A percentile compares a stretch with the other conserved stretches of the same genome.
phyloP scores from a whole-genome alignment of 2,888 invertebrate species.

The Leucoma salicis region DNA sequence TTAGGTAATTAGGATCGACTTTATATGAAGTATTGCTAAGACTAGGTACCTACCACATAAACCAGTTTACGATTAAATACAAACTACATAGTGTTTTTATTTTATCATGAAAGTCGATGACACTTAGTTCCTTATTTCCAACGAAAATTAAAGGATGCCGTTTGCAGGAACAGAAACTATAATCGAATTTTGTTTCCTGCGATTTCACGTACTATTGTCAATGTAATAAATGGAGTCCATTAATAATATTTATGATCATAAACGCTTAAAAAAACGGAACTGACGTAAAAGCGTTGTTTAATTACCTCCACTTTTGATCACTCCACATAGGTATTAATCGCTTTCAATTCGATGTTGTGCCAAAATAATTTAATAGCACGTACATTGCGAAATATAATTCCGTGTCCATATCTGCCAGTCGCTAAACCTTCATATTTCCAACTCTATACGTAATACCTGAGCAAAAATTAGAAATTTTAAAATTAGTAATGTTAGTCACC shows the following conservation, averaged over 20 bases:
- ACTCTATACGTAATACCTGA: constrained; percentile 67
- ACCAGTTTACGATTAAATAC: constrained; percentile 44
- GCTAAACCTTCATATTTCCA: constrained; percentile 36
- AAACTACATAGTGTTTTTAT: constrained; percentile 46
- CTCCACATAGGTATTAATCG: constrained; percentile 34
- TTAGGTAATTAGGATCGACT: constrained; percentile 74
- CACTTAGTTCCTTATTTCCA: constrained; percentile 42
- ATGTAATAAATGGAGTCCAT: no score
- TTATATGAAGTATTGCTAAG: constrained; percentile 77
- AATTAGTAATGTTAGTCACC: constrained; percentile 83
- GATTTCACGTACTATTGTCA: constrained; percentile 37
- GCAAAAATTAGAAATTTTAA: constrained; percentile 68
- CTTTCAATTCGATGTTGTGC: constrained; percentile 73
- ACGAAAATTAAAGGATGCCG: constrained; percentile 33
- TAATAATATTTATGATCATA: constrained; percentile 37
- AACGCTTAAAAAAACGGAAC: constrained; percentile 29
- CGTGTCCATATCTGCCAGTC: constrained; percentile 38
- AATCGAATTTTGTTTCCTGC: constrained; percentile 39
- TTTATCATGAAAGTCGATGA: constrained; percentile 38
- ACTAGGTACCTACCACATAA: constrained; percentile 51
- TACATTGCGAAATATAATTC: constrained; percentile 32
- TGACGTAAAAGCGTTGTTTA: constrained; percentile 23
- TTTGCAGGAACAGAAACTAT: constrained; percentile 32
- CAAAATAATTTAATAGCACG: constrained; percentile 57
- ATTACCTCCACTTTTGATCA: constrained; percentile 25